Conservation (phyloP, 2,888 invertebrate genomes). For the Dysmachus trigonus region DNA sequence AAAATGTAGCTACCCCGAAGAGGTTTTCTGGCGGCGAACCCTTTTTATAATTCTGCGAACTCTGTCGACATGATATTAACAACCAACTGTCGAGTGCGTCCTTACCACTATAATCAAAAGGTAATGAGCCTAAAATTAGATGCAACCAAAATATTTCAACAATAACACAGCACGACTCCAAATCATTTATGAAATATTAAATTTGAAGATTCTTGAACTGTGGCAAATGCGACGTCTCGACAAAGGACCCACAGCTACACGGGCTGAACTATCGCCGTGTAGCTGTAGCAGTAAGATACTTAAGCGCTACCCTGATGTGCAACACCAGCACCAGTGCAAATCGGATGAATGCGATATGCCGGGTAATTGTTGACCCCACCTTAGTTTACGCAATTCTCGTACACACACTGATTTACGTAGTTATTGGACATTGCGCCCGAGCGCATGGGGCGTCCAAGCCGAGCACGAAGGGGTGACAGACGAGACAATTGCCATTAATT, state of each 20-base stretch:
- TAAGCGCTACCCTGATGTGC: not conserved
- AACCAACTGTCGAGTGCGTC: not conserved
- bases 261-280: not conserved
- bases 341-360: not conserved
- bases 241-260: constrained; percentile 4
- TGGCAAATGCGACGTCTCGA: constrained; percentile 38
- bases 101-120: constrained; percentile 47
- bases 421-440: not conserved
- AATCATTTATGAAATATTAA: constrained; percentile 46
- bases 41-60: not conserved
- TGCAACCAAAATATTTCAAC: constrained; percentile 49
- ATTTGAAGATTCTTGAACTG: constrained; percentile 46
- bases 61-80: not conserved
- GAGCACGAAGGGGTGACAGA: not conserved
- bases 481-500: constrained; percentile 43
- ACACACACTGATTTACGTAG: not conserved
- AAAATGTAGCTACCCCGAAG: not conserved
- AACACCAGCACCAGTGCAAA: not conserved
- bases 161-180: constrained; percentile 45
- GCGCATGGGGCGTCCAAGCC: not conserved
- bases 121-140: constrained; percentile 48
- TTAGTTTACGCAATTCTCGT: constrained; percentile 22
- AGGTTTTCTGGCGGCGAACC: not conserved
- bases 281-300: not conserved
- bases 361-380: constrained; percentile 29